Base-by-base conservation (phyloP, 1,140 invertebrate genomes). In the Solenopsis fugax region DNA sequence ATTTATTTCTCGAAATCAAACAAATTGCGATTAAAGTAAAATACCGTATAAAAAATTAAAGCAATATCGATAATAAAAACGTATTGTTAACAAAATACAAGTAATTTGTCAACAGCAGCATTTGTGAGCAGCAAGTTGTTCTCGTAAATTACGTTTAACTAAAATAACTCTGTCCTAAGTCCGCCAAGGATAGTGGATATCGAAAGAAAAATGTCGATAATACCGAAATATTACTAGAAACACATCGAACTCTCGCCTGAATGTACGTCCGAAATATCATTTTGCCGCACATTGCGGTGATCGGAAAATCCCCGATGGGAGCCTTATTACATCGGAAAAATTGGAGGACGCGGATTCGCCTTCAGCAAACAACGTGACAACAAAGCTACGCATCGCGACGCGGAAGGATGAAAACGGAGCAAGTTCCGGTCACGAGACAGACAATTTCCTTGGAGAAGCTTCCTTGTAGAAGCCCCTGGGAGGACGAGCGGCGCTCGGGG, bases 371-470 rank as follows among this genome's bases (percentile, higher is more conserved):
- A 82, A 82, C 52, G n/a, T 13, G 29, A 54, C 69, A 37, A 41
- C 64, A n/a, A 48, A 84, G 24, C 69, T 75, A 58, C 62, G 18
- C 69, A 73, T 64, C 34, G 60, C 76, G 45, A 48, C 48, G 18
- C 54, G 37, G n/a, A 62, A 37, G 69, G 13, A 41, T 60, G 34
- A 84, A 84, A 75, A 71, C 41, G 67, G 16, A 45, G 24, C 45
- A 60, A 84, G 69, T 4, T 24, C 48, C 13, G 18, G 13, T 12
- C 41, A 54, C n/a, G 29, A 75, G 29, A 29, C 75, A 87, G 88
- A 90, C 89, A 90, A 90, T 90, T 90, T 90, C 75, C 89, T 88
- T 37, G 21, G 62, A 85, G 88, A 85, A 29, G 29, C 29, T 29
- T 29, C 2, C 89, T 88, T 37, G 21, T 56, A 85, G 88, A 85